Base-by-base conservation (phyloP, 2,113 vertebrate genomes). In the Semicossyphus pulcher region DNA sequence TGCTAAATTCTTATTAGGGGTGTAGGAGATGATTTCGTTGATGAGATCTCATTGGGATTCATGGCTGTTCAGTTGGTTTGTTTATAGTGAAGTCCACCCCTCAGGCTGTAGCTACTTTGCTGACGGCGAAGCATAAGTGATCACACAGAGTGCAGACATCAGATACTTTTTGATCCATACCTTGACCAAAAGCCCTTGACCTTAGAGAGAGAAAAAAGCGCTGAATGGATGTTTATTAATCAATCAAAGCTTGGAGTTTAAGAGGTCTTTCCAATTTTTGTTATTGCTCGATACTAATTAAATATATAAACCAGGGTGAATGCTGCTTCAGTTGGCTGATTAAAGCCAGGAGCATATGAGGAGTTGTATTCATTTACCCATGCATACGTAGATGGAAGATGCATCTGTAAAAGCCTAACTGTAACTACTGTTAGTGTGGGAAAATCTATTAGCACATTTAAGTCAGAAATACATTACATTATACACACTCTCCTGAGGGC, bases 31-130 rank as follows among this genome's bases (percentile, higher is more conserved):
- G 42, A 45, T 77, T 37, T n/a, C 14, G 28, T 42, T 12, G 31
- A 57, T 37, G 47, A 48, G 6, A 61, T 48, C 67, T 85, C 68
- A 78, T 86, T 79, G 56, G 32, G 57, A 89, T 90, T 66, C 77
- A 59, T 28, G 61, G 36, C 58, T 20, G 39, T 53, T 76, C 34
- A 41, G 47, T 41, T 54, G 36, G 57, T 83, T 85, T 82, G 76
- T 85, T 83, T 84, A 84, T 60, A 66, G 64, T 53, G 64, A 72
- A 42, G 58, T 75, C 78, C 52, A 32, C 10, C 73, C 84, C 75
- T 65, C 54, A 60, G 73, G 81, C 76, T 53, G 25, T 18, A 41
- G 79, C 62, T 62, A 54, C 71, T 81, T 80, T 86, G 86, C 84
- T 89, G 81, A 84, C 18, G 54, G 70, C 41, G 4, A 85, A 45